These are phyloP conservation scores for Spheniscus mendiculus DNA, from an alignment of 2,113 vertebrate species.

Conservation along the genomic window DNA sequence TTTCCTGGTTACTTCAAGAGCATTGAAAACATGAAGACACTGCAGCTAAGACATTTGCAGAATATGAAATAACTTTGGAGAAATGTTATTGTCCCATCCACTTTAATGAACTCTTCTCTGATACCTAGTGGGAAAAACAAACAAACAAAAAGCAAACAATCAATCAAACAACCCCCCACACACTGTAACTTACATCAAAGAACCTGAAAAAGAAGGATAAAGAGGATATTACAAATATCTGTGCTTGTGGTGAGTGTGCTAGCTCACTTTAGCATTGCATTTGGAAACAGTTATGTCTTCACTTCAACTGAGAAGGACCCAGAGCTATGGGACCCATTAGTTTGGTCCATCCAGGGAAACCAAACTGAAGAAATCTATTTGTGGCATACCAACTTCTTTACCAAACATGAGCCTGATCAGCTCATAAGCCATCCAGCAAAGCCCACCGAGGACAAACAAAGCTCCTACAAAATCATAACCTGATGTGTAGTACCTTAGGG, in stretches of 20 bases:
- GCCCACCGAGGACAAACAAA: not conserved
- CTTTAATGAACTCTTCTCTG: not conserved
- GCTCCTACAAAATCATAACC: not conserved
- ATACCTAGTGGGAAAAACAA: not conserved
- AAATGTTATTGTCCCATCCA: not conserved
- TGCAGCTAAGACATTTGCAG: not conserved
- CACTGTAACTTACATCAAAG: not conserved
- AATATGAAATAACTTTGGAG: not conserved
- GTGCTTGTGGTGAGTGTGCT: not conserved
- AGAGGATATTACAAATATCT: not conserved
- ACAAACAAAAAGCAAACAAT: not conserved
- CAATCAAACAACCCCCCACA: not conserved
- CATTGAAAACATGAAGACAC: not conserved
- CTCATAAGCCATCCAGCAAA: not conserved
- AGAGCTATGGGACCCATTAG: not conserved
- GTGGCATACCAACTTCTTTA: not conserved
- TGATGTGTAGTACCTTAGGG: not conserved
- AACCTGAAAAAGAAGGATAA: not conserved
- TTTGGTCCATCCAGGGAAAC: not conserved
- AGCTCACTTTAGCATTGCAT: not conserved
- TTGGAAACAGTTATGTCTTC: not conserved
- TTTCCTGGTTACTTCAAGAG: not conserved
- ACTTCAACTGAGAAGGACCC: not conserved
- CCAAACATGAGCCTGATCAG: not conserved
- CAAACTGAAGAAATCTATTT: not conserved